A percentile compares a stretch with the other conserved stretches of the same genome.
These are phyloP conservation scores for Falco concolor DNA, from an alignment of 2,797 vertebrate species.

Conservation along the genomic window DNA sequence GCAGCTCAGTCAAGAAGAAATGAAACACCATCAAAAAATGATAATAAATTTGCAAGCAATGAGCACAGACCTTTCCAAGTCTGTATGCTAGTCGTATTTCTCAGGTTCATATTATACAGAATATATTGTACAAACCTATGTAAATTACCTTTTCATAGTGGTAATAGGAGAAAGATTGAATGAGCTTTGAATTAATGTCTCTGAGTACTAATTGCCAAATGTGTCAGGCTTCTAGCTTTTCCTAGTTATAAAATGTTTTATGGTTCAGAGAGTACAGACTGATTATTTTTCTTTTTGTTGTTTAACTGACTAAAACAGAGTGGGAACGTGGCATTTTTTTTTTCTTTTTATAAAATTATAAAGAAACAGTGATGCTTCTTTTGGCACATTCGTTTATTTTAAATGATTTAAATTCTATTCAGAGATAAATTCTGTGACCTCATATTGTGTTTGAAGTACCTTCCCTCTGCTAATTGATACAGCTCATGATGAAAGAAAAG, in stretches of 20 bases:
- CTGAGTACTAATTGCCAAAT: neutral
- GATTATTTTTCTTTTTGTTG: neutral
- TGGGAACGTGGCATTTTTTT: neutral
- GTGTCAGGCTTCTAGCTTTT: neutral
- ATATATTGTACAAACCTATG: neutral
- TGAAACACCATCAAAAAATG: neutral
- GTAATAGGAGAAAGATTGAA: neutral
- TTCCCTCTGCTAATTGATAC: neutral
- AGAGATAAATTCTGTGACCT: neutral
- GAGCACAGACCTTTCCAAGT: neutral
- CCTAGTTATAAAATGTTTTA: neutral
- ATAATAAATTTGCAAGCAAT: neutral
- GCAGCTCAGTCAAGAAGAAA: neutral
- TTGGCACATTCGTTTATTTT: neutral
- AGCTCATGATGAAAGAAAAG: neutral
- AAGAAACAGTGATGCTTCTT: neutral
- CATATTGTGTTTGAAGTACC: neutral
- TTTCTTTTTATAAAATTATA: neutral
- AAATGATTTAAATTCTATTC: neutral
- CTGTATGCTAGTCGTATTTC: neutral
- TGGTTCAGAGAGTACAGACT: neutral
- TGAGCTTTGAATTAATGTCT: neutral
- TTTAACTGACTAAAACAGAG: neutral
- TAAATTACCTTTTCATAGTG: neutral
- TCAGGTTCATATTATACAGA: neutral